phyloP scores from a whole-genome alignment of 2,888 invertebrate species.

The Chrysomela aeneicollis region DNA sequence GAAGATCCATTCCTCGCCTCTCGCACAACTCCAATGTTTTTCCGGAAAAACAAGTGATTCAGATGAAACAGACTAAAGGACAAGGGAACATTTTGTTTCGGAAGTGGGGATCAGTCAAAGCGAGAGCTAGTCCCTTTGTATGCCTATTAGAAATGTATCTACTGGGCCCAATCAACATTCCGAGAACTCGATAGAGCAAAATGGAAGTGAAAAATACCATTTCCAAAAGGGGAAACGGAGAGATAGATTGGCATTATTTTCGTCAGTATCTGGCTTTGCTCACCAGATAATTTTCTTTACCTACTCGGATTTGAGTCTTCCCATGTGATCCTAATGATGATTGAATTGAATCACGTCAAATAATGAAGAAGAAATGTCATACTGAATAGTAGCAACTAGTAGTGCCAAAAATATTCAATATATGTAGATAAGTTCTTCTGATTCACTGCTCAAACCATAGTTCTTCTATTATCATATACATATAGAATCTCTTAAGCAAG shows the following conservation, averaged over 20 bases:
- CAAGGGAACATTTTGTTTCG: not conserved
- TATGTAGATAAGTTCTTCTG: no score
- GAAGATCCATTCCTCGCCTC: not conserved
- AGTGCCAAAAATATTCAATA: no score
- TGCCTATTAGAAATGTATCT: slow-evolving; percentile 27
- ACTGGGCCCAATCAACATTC: not conserved
- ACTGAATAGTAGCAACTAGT: no score
- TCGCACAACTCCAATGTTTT: not conserved
- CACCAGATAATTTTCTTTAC: not conserved
- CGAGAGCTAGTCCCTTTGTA: slow-evolving; percentile 30
- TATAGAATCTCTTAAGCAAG: no score
- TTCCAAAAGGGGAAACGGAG: not conserved
- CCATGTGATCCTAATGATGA: no score
- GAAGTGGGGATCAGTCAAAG: slow-evolving; percentile 13
- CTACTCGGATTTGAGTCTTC: not conserved
- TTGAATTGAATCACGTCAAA: no score
- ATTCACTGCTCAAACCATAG: no score
- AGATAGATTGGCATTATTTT: not conserved
- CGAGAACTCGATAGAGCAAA: not conserved
- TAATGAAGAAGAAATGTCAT: no score
- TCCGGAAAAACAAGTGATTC: not conserved
- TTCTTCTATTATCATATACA: no score
- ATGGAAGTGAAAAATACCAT: not conserved
- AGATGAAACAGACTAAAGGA: not conserved
- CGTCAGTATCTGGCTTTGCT: not conserved